Evolutionary conservation across 2,888 invertebrate species (phyloP), one percentile per base, ranked within the genome.

Genomic region (Drosophila testacea): DNA sequence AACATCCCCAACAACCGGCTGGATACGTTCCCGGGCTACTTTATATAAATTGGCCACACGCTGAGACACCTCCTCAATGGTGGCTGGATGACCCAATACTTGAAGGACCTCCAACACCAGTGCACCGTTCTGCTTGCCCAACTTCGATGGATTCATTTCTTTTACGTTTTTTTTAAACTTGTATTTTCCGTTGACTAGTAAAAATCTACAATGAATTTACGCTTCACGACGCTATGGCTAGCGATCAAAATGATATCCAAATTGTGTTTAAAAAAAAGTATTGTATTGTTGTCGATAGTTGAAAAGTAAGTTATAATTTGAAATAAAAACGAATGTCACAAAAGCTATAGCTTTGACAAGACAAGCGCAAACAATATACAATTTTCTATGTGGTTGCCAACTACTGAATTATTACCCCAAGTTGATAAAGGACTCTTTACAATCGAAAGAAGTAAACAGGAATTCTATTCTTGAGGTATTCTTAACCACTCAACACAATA

Each of bases 111-210:
- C 83, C 51, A 83, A 69, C 9, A 83, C 85, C 16, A 87, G 47
- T 10, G 83, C 88, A 5, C 83, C 85, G 50, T 82, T 82, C 55
- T 79, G 85, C 38, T 84, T 87, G 57, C 83, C 83, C 72, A 83
- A 55, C 34, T 79, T 79, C 11, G 64, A 74, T 51, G 88, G 82
- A 73, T 82, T 69, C 83, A 83, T 83, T 56, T 34, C 52, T 52
- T 2, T 13, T 39, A 9, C 6, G 16, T 39, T 39, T 13, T 6
- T 39, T 39, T 13, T 36, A 1, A 36, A 52, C 61, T 61, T 51
- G 30, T 54, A 38, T 62, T 54, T 46, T 52, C 68, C 28, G 36
- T 68, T 65, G 61, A 60, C 64, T 69, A 64, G 27, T 68, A 69
- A 79, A 73, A 73, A 51, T 44, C 47, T 68, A 83, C 83, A 76